Evolutionary conservation across 2,113 vertebrate genomes (phyloP).

Genomic region (Oreocharis arfaki): DNA sequence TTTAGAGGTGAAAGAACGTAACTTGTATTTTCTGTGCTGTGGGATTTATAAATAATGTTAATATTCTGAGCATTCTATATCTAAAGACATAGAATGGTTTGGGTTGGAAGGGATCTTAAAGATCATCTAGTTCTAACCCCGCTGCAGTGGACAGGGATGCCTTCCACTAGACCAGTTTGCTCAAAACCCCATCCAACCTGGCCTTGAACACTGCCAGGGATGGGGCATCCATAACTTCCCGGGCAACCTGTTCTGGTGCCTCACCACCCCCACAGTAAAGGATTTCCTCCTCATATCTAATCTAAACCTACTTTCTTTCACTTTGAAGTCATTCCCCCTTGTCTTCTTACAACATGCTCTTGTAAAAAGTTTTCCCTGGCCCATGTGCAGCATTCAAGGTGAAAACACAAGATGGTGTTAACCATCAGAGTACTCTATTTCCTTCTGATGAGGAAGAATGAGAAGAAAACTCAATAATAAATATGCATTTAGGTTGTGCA

Average conservation of each 20-base stretch:
- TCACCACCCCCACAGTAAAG: background rate
- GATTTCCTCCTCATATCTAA: background rate
- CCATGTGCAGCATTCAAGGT: fast-evolving
- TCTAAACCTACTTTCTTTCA: background rate
- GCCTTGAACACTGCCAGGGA: background rate
- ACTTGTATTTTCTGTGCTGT: background rate
- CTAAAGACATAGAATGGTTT: background rate
- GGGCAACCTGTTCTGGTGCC: background rate
- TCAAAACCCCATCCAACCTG: background rate
- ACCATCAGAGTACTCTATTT: background rate
- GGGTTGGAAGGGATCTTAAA: background rate
- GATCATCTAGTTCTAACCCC: background rate
- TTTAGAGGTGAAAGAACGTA: background rate
- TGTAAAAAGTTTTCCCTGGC: background rate
- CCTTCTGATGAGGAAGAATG: background rate
- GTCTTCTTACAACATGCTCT: background rate
- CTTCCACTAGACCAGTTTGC: background rate
- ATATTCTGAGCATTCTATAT: background rate
- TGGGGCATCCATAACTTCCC: background rate
- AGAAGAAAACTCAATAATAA: background rate
- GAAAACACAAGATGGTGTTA: background rate
- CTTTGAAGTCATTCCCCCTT: background rate
- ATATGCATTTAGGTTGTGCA: background rate
- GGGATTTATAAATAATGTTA: background rate
- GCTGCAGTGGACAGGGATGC: background rate